Conservation (phyloP, 2,797 vertebrate genomes). For the Rhodeus uyekii region DNA sequence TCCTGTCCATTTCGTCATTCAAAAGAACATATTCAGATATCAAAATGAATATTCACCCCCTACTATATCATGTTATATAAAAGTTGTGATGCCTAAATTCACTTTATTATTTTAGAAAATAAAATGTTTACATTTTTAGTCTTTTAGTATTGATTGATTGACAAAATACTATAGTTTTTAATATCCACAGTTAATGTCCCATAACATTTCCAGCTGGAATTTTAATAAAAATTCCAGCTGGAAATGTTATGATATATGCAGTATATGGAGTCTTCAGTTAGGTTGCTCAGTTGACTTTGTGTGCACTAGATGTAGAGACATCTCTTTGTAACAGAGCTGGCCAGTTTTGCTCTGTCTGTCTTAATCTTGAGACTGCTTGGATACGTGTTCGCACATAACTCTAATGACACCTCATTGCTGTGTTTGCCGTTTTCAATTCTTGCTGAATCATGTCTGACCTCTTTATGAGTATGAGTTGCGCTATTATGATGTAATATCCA, state of each 20-base stretch:
- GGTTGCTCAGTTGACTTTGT: neutral
- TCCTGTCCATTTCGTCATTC: no score
- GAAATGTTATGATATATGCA: no score
- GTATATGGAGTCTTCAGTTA: no score
- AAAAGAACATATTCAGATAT: neutral
- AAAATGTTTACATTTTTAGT: neutral
- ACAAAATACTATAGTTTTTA: neutral
- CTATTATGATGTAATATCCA: constrained; percentile 30
- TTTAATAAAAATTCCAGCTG: neutral
- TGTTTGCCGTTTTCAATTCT: constrained; percentile 38
- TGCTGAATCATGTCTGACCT: constrained; percentile 44
- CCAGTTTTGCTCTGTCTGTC: constrained; percentile 44
- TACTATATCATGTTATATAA: neutral
- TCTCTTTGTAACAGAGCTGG: neutral
- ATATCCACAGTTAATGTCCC: neutral
- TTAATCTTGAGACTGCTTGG: neutral
- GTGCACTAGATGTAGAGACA: neutral
- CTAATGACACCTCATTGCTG: constrained; percentile 28
- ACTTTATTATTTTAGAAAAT: neutral
- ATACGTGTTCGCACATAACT: neutral
- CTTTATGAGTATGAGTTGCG: constrained; percentile 13
- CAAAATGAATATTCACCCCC: neutral
- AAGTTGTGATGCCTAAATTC: neutral
- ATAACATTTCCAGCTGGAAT: neutral
- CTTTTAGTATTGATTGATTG: neutral